A percentile compares a stretch with the other conserved stretches of the same genome.
Conservation (phyloP, 2,113 vertebrate species). For the Diadophis punctatus region DNA sequence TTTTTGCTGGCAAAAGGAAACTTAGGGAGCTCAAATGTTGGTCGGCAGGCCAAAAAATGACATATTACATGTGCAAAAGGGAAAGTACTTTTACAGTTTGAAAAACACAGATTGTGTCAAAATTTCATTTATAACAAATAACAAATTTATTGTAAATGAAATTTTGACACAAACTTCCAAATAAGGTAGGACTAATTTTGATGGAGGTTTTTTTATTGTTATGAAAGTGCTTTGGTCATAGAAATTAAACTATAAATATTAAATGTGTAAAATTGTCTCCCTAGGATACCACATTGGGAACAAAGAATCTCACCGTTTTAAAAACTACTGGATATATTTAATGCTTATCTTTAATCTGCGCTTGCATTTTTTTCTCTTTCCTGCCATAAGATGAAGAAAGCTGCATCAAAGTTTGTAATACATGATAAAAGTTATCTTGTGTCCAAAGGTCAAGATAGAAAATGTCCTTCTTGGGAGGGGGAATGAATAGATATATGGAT, state of each 20-base stretch:
- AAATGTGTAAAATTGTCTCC: slow-evolving; percentile 3
- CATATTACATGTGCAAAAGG: neutral
- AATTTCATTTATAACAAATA: neutral
- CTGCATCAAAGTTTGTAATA: neutral
- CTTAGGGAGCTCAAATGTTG: neutral
- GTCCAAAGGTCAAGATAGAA: neutral
- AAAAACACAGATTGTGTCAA: neutral
- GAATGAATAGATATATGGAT: neutral
- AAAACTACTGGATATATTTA: neutral
- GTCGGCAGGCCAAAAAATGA: neutral
- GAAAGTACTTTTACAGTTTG: neutral
- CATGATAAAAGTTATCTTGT: neutral
- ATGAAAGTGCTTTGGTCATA: neutral
- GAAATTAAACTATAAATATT: slow-evolving; percentile 12
- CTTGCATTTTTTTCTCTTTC: neutral
- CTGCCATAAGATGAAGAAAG: neutral
- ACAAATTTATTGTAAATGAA: neutral
- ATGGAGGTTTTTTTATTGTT: neutral
- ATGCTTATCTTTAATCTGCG: slow-evolving; percentile 1
- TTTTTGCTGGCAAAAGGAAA: neutral
- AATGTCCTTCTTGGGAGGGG: neutral
- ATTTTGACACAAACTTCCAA: neutral
- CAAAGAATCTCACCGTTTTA: slow-evolving; percentile 9
- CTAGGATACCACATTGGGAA: neutral
- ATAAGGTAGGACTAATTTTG: neutral